These are phyloP conservation scores for Cacatua alba DNA, from an alignment of 2,113 vertebrate genomes.

Conservation along the genomic window DNA sequence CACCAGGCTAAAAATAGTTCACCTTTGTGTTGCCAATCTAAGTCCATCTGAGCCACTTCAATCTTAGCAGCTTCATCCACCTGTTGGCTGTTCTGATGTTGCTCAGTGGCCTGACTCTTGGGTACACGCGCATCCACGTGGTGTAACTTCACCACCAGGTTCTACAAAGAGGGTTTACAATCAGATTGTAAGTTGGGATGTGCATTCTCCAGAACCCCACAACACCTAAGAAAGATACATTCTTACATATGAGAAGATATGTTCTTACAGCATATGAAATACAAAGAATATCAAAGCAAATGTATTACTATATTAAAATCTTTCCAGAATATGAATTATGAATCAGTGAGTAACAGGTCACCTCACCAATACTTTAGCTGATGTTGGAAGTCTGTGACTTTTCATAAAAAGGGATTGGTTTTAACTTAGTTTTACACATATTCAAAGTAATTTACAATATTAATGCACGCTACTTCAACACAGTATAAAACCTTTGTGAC, in stretches of 20 bases:
- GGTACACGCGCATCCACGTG: background rate
- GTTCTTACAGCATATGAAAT: background rate
- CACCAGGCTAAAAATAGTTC: background rate
- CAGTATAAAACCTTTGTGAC: background rate
- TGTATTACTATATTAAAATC: background rate
- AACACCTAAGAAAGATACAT: background rate
- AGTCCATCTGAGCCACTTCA: background rate
- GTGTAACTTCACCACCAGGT: background rate
- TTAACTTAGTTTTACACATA: background rate
- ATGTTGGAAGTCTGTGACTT: background rate
- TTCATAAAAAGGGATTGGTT: background rate
- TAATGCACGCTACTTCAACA: background rate
- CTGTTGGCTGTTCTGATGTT: background rate
- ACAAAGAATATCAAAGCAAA: background rate
- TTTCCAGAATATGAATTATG: background rate
- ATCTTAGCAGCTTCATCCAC: background rate
- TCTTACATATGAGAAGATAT: background rate
- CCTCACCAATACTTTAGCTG: background rate
- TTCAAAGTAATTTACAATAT: background rate
- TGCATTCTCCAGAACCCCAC: background rate
- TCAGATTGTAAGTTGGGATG: background rate
- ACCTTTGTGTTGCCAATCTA: background rate
- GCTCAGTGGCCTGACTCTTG: background rate
- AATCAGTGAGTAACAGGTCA: background rate
- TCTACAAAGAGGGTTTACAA: background rate